Evolutionary conservation across 2,888 invertebrate species (phyloP), one percentile per base, ranked within the genome.

Genomic region (Achlya flavicornis): DNA sequence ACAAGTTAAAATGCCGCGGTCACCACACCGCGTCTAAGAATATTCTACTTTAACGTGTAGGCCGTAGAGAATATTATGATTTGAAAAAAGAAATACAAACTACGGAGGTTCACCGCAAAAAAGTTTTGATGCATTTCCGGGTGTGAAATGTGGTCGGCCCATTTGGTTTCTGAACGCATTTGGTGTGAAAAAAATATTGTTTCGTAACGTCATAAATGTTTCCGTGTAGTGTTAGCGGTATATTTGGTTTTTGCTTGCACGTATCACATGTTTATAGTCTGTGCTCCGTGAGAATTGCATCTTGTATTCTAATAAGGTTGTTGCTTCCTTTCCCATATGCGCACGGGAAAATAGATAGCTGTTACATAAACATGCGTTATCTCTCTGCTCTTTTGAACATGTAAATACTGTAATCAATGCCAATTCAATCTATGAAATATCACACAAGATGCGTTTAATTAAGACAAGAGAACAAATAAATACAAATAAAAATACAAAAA

Each of bases 81-180:
- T 71, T 61, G 74, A 78, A 72, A 71, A 72, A 69, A 72, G 69
- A 66, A 48, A 64, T 71, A 72, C 65, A 10, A 6, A 63, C 65
- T 62, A 53, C 41, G 64, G 67, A 68, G 73, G 77, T 76, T 74
- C 66, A 70, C 71, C 75, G 79, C 83, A 88, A 91, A 91, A 83
- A 89, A 88, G 77, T 81, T 83, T 79, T 68, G 82, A 85, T 82
- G 81, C 84, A 79, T 91, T 92, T 90, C 89, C 92, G 89, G 90
- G 89, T 89, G 90, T 91, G 86, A 92, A 91, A 90, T 91, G 88
- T 89, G 90, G 85, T 81, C 77, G 84, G 77, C 82, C 83, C 89
- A 87, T 90, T 91, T 87, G 85, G 86, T 86, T 85, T 81, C 75
- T 73, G 79, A 82, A 82, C 83, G 86, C 86, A 86, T 89, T 89